These are phyloP conservation scores for Brachynemurus nebulosus DNA, from an alignment of 2,888 invertebrate species.

Conservation along the genomic window DNA sequence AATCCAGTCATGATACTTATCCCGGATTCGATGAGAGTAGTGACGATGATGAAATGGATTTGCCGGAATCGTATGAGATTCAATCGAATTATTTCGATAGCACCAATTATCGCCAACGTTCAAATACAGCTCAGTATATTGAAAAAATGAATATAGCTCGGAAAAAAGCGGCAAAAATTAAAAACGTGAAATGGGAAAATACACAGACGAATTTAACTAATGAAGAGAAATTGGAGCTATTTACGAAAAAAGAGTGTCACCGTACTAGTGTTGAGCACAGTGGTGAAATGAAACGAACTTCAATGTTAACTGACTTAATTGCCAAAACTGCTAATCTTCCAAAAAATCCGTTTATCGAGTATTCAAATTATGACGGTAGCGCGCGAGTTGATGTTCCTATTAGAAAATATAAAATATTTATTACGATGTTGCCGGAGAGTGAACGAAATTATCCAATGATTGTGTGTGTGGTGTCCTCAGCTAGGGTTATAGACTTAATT, in stretches of 20 bases:
- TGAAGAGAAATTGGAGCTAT: conserved; percentile 45
- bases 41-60: conserved; percentile 52
- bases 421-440: conserved; percentile 72
- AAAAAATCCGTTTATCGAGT: conserved; percentile 77
- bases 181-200: conserved; percentile 58
- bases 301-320: conserved; percentile 60
- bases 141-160: conserved; percentile 81
- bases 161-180: conserved; percentile 63
- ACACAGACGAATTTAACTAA: conserved; percentile 36
- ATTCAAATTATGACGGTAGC: conserved; percentile 83
- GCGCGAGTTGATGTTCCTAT: conserved; percentile 64
- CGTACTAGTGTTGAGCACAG: conserved; percentile 24
- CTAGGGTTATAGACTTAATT: conserved; percentile 81
- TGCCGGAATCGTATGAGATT: conserved; percentile 64
- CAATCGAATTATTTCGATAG: conserved; percentile 48
- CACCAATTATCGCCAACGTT: conserved; percentile 52
- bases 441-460: conserved; percentile 73
- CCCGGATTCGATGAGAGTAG: conserved; percentile 68
- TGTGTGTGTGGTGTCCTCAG: conserved; percentile 65
- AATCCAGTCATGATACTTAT: conserved; percentile 47
- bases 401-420: conserved; percentile 77
- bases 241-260: conserved; percentile 39
- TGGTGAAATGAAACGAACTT: conserved; percentile 30
- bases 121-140: conserved; percentile 76
- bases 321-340: conserved; percentile 62